Conservation (phyloP, 64 coral and sea anemone species). For the Hydrozoanthus tunicans region DNA sequence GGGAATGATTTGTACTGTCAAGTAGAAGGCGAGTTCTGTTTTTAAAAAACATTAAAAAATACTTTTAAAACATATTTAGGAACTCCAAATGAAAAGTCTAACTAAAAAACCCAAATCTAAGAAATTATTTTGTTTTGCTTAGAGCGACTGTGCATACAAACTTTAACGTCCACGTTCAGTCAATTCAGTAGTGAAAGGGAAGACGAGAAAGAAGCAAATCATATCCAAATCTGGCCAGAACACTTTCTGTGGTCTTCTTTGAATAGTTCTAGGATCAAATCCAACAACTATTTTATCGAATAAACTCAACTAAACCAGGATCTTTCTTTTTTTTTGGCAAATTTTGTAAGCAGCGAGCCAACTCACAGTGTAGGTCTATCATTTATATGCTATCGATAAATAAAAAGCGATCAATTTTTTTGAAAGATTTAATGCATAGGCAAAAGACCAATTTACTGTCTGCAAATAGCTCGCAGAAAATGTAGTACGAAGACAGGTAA, state of each 20-base stretch:
- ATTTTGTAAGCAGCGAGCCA: neutral
- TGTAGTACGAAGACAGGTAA: neutral
- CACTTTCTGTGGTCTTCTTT: neutral
- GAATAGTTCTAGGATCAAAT: neutral
- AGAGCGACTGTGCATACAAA: no score
- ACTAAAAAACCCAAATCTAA: no score
- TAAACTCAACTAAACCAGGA: neutral
- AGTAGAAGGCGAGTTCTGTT: neutral
- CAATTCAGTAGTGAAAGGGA: no score
- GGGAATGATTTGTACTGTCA: neutral
- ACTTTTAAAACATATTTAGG: no score
- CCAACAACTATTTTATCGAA: slow-evolving; percentile 2
- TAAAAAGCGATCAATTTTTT: neutral
- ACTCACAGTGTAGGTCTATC: slow-evolving; percentile 6
- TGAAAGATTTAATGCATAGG: neutral
- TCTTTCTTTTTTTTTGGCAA: slow-evolving; percentile 7
- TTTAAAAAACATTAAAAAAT: neutral
- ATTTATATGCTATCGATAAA: neutral
- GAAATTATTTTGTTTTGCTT: no score
- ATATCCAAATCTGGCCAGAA: neutral
- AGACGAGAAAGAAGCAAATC: no score
- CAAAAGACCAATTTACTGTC: neutral
- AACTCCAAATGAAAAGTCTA: no score
- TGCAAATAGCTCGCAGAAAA: slow-evolving; percentile 9
- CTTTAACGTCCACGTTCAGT: no score